Evolutionary conservation across 2,113 vertebrate genomes (phyloP).

Genomic region (Hypanus sabinus): DNA sequence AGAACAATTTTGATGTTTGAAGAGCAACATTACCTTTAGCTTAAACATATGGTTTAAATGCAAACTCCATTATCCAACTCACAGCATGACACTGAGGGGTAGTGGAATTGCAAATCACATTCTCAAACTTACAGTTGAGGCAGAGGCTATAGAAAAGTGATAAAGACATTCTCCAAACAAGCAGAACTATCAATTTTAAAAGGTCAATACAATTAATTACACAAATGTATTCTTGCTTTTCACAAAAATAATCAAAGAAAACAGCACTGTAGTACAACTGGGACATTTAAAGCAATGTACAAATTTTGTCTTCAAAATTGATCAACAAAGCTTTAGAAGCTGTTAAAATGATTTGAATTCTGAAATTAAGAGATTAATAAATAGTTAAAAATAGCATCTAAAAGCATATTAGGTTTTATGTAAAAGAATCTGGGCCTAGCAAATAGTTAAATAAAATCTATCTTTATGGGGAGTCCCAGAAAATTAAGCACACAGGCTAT

Average conservation of each 20-base stretch:
- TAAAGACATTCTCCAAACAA: neutral
- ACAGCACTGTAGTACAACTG: neutral
- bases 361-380: conserved; percentile 33
- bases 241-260: neutral
- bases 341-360: conserved; percentile 29
- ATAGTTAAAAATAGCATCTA: conserved; percentile 36
- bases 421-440: conserved; percentile 21
- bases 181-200: neutral
- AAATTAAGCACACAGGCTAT: neutral
- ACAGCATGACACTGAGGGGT: neutral
- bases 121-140: neutral
- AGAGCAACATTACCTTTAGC: neutral
- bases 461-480: neutral
- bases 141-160: neutral
- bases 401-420: conserved; percentile 15
- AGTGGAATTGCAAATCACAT: neutral
- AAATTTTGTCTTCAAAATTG: neutral
- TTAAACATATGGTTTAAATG: neutral
- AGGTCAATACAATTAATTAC: neutral
- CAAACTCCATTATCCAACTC: neutral
- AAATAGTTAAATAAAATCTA: conserved; percentile 30
- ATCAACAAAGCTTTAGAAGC: conserved; percentile 28
- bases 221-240: conserved; percentile 20
- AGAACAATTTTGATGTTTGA: neutral
- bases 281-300: neutral